Base-by-base conservation (phyloP, 1,140 invertebrate genomes). In the Drosophila sp. region DNA sequence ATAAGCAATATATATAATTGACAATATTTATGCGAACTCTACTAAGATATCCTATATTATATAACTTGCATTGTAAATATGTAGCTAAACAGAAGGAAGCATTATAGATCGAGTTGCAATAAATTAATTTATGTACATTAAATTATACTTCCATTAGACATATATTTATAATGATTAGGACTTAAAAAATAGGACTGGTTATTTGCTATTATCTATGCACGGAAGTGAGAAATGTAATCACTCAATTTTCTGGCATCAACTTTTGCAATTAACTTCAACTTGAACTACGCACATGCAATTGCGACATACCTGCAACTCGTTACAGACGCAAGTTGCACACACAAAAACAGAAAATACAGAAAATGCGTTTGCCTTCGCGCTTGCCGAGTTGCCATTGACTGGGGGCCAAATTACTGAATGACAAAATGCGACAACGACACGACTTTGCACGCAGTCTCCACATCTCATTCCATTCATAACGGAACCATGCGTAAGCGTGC, bases 401-500 rank as follows among this genome's bases (percentile, higher is more conserved):
- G 38, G 36, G 36, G 3, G 4, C 11, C 48, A 50, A 57, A 67
- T 53, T 41, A 67, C 46, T 76, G 41, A 76, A 54, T 77, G 40
- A 77, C 36, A 73, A 50, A 51, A 40, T 67, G 16, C 27, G 32
- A 18, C 18, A 13, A 27, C 11, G 56, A 63, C 27, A 2, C 11
- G 66, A 63, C 2, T 13, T 34, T 18, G 48, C 53, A 61, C 43
- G 8, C 65, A 69, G 65, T 16, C 38, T 40, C 34, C 45, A 43
- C 14, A 46, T 13, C 36, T 72, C 59, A 67, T 50, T 69, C 78
- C 70, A 70, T 70, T 76, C 54, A 75, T 75, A 76, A 73, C 72
- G 62, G 78, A 54, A 81, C 56, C 66, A 66, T 87, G 82, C 82
- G 82, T 86, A 86, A 73, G 75, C 83, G 70, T 67, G 82, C 83